Evolutionary conservation across 2,888 invertebrate genomes (phyloP).

Genomic region (Oxyteleia sp.): DNA sequence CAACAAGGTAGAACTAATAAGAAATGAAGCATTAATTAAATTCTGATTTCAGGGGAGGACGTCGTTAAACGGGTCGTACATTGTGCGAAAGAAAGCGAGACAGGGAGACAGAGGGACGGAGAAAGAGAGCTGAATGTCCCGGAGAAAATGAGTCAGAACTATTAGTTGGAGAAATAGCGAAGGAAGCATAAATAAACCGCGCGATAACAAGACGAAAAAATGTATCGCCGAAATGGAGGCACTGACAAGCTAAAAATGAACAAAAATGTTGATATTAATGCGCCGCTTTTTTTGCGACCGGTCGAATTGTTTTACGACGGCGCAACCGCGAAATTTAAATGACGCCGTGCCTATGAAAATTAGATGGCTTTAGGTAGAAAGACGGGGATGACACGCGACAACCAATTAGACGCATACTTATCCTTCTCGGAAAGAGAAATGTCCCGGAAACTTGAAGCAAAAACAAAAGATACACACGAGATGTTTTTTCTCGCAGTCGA

Average conservation of each 20-base stretch:
- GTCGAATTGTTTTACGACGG: constrained; percentile 26
- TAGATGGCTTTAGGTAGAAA: constrained; percentile 31
- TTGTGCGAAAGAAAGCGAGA: too few species aligned
- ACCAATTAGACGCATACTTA: constrained; percentile 63
- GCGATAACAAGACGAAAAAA: constrained; percentile 18
- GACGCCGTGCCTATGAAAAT: constrained; percentile 44
- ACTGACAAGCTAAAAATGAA: constrained; percentile 11
- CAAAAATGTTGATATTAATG: constrained; percentile 36
- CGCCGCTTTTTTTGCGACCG: constrained; percentile 14
- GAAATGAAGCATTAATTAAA: constrained; percentile 5
- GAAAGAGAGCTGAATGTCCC: not conserved
- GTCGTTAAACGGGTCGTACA: not conserved
- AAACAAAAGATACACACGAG: constrained; percentile 45
- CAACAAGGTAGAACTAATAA: constrained; percentile 33
- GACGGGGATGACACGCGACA: constrained; percentile 49
- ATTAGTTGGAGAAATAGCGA: constrained; percentile 23
- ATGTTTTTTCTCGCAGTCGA: constrained; percentile 17
- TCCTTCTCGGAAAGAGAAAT: constrained; percentile 66
- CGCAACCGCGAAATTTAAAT: constrained; percentile 26
- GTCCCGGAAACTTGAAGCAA: constrained; percentile 58
- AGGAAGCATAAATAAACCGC: constrained; percentile 12
- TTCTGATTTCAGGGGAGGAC: constrained; percentile 5
- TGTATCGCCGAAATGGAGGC: constrained; percentile 3
- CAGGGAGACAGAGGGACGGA: too few species aligned
- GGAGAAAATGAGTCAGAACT: constrained; percentile 22